Base-by-base conservation (phyloP, 2,113 vertebrate species). In the Ammospiza nelsoni region DNA sequence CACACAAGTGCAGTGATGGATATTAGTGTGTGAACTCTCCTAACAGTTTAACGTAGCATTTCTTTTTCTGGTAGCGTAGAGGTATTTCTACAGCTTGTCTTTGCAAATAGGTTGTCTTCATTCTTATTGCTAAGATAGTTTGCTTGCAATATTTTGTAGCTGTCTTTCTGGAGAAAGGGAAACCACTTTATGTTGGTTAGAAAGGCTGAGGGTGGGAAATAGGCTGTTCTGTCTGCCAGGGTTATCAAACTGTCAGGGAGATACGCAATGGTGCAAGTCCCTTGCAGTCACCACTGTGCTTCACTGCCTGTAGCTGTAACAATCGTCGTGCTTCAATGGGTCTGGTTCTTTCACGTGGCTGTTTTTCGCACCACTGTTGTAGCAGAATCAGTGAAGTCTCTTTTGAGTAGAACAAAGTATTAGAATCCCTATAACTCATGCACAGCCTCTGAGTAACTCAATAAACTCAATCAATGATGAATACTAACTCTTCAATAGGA, bases 191-290 rank as follows among this genome's bases (percentile, higher is more conserved):
- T 96, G 94, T 92, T 97, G 37, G 97, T 98, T 87, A 98, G 97
- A 48, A 98, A 97, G 58, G 97, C 97, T 39, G 97, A 98, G 73
- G 97, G 94, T 79, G 97, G 97, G 24, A 98, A 99, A 94, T 97
- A 96, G 67, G 92, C 97, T 66, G 74, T 98, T 92, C 92, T 97
- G 49, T 97, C 94, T 78, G 98, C 98, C 67, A 97, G 94, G 81
- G 94, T 98, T 75, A 84, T 95, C 19, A 25, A 86, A 21, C 61
- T 82, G 35, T 67, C 57, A 67, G 98, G 98, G 88, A 96, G 98
- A 67, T 97, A 93, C 63, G 71, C 97, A 85, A 83, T 97, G 68
- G 79, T 96, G 54, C 98, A 98, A 95, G 97, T 97, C 6, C 95
- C 28, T 44, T 98, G 98, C 68, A 98, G 97, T 96, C 98, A 98